A percentile compares a stretch with the other conserved stretches of the same genome.
phyloP scores from a whole-genome alignment of 2,113 vertebrate genomes.

The Corythaeola cristata region DNA sequence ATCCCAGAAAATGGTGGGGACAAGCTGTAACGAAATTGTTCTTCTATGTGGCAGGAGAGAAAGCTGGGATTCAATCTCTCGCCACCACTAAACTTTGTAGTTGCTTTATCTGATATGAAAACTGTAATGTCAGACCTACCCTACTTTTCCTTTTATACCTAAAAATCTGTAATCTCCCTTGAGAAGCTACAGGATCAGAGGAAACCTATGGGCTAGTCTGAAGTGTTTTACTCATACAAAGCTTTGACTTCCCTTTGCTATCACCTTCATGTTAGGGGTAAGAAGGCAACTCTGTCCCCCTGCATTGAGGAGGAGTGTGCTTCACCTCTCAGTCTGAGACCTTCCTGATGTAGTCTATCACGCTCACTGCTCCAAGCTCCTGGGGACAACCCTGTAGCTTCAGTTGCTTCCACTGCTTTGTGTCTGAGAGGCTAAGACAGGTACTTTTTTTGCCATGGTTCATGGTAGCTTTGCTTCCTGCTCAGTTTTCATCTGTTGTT shows the following conservation, averaged over 20 bases:
- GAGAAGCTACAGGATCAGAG: background rate
- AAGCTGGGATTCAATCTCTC: background rate
- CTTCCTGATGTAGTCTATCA: background rate
- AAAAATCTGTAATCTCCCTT: background rate
- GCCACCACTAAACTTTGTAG: background rate
- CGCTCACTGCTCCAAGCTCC: background rate
- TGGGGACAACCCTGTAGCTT: background rate
- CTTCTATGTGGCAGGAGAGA: background rate
- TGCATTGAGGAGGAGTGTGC: rapidly evolving
- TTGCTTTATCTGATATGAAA: background rate
- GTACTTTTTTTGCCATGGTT: background rate
- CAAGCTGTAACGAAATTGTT: background rate
- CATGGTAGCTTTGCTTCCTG: background rate
- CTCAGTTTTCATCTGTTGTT: background rate
- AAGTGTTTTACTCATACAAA: background rate
- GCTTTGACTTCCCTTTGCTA: background rate
- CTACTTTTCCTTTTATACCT: background rate
- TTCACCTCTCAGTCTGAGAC: background rate
- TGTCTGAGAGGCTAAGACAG: background rate
- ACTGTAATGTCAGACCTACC: background rate
- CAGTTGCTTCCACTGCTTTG: background rate
- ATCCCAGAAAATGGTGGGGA: background rate
- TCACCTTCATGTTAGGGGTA: background rate
- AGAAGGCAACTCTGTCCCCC: background rate
- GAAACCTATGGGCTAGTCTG: background rate